phyloP scores from a whole-genome alignment of 2,797 vertebrate species.

The Rhinichthys osculus region DNA sequence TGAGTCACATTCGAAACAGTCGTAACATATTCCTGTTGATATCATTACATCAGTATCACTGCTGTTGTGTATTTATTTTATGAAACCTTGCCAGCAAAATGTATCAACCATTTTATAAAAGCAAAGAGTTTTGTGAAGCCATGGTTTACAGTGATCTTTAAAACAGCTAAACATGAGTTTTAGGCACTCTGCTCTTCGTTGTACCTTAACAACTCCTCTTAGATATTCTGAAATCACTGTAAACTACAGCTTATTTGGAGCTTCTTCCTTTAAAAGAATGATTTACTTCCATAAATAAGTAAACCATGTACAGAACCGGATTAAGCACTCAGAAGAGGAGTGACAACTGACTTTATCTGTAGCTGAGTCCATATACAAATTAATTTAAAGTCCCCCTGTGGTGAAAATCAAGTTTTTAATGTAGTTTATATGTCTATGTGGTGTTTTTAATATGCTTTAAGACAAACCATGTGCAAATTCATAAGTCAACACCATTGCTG shows the following conservation, averaged over 20 bases:
- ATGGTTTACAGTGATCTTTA: background rate
- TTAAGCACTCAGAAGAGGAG: background rate
- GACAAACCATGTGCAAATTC: no score
- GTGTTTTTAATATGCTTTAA: no score
- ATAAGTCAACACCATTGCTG: no score
- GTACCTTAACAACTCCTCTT: background rate
- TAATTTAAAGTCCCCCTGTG: background rate
- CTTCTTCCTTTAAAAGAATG: background rate
- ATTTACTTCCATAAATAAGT: background rate
- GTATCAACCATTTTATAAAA: background rate
- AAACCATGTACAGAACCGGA: background rate
- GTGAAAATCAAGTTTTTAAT: no score
- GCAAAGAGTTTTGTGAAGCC: background rate
- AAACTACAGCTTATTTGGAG: background rate
- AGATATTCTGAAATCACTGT: background rate
- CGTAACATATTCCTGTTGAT: background rate
- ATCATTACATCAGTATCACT: background rate
- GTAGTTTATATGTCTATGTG: no score
- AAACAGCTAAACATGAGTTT: background rate
- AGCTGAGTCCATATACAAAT: background rate
- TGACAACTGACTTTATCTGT: background rate
- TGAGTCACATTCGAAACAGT: background rate
- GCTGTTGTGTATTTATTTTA: background rate
- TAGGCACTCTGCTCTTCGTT: background rate
- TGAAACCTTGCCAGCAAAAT: background rate